A percentile compares a stretch with the other conserved stretches of the same genome.
phyloP scores from a whole-genome alignment of 2,888 invertebrate species.

The Chrysomela aeneicollis region DNA sequence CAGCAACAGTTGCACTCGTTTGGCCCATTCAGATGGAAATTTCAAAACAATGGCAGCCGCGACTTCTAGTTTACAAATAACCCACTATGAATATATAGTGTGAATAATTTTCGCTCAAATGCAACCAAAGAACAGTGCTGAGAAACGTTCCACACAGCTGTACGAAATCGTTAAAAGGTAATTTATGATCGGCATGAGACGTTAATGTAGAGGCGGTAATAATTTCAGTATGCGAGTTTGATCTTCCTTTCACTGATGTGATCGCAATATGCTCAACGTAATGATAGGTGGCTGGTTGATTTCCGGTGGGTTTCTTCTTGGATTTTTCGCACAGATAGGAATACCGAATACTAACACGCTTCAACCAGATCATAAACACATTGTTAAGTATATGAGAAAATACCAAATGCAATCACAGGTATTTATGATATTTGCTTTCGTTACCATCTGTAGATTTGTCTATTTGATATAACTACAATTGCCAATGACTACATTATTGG shows the following conservation, averaged over 20 bases:
- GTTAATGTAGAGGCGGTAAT: constrained; percentile 62
- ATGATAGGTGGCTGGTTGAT: neutral
- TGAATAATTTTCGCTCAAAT: constrained; percentile 55
- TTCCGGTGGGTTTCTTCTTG: neutral
- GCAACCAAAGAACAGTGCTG: constrained; percentile 45
- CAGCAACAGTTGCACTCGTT: constrained; percentile 5
- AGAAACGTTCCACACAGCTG: constrained; percentile 61
- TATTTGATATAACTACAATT: no score
- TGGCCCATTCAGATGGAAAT: neutral
- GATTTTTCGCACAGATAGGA: no score
- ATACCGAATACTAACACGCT: no score
- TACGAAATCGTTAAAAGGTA: constrained; percentile 62
- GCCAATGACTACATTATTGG: no score
- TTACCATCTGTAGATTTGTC: no score
- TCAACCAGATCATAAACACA: no score
- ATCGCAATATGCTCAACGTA: neutral
- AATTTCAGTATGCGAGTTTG: constrained; percentile 60
- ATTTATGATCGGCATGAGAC: constrained; percentile 59
- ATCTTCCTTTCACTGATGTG: constrained; percentile 47
- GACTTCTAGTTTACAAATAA: constrained; percentile 47
- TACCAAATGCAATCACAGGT: no score
- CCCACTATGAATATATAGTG: constrained; percentile 46
- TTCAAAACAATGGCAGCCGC: constrained; percentile 1
- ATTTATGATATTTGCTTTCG: no score
- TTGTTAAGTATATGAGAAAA: no score